Evolutionary conservation across 2,888 invertebrate species (phyloP).

Genomic region (Frankliniella fusca): DNA sequence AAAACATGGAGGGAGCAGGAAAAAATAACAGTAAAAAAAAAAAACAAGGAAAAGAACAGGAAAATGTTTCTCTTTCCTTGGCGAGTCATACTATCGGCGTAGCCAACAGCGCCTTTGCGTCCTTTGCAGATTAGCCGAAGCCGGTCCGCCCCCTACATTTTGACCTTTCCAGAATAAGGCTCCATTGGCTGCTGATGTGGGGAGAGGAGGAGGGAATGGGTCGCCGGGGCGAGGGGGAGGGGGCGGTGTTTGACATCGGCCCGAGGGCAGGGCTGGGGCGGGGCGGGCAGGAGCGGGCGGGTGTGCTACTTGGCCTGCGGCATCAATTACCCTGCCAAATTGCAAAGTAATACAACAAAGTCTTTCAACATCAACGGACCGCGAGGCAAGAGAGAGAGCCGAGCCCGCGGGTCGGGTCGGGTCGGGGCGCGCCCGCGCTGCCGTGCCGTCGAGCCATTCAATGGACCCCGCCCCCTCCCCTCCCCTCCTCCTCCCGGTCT

Average conservation of each 20-base stretch:
- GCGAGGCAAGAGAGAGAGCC: not conserved
- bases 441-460: not conserved
- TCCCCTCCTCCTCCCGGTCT: not conserved
- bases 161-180: not conserved
- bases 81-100: too few species aligned
- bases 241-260: not conserved
- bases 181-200: not conserved
- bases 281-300: not conserved
- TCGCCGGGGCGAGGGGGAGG: not conserved
- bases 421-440: not conserved
- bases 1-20: too few species aligned
- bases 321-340: slow-evolving; percentile 19
- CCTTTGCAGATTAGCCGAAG: not conserved
- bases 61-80: too few species aligned
- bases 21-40: too few species aligned
- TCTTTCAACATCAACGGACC: slow-evolving; percentile 11
- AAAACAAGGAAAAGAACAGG: too few species aligned
- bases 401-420: not conserved
- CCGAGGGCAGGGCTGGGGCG: not conserved
- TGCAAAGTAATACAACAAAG: slow-evolving; percentile 26
- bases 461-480: not conserved
- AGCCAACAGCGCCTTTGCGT: not conserved
- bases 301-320: not conserved
- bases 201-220: not conserved
- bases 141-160: not conserved